Percentiles rank a stretch among this genome's conserved stretches.
phyloP scores from a whole-genome alignment of 2,797 vertebrate genomes.

The Octomys mimax region DNA sequence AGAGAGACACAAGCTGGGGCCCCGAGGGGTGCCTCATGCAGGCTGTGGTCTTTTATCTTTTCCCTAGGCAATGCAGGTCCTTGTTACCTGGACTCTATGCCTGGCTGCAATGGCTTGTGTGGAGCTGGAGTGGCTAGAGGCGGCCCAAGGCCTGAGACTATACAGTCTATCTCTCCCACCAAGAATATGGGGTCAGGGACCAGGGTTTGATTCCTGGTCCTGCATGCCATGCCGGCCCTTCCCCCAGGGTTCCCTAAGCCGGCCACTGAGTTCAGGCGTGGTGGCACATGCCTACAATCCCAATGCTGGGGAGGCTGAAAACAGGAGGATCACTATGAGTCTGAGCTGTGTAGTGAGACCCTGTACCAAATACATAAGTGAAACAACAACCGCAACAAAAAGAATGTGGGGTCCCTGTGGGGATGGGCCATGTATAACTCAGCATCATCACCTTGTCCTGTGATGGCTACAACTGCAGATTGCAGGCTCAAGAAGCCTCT shows the following conservation, averaged over 20 bases:
- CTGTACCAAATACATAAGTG: too few relatives aligned
- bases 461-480: neutral
- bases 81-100: neutral
- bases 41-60: neutral
- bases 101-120: neutral
- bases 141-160: neutral
- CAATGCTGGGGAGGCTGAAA: too few relatives aligned
- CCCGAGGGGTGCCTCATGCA: neutral
- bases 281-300: too few relatives aligned
- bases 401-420: neutral
- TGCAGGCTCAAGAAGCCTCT: neutral
- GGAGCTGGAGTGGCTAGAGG: neutral
- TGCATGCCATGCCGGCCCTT: too few relatives aligned
- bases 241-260: too few relatives aligned
- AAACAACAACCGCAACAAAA: neutral
- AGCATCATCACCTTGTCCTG: neutral
- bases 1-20: neutral
- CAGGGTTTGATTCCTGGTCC: too few relatives aligned
- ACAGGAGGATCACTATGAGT: too few relatives aligned
- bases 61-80: neutral
- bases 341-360: too few relatives aligned
- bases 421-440: neutral
- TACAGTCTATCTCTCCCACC: neutral
- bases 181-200: neutral
- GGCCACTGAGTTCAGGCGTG: too few relatives aligned